phyloP scores from a whole-genome alignment of 1,140 invertebrate genomes.

The Temnothorax curvispinosus region DNA sequence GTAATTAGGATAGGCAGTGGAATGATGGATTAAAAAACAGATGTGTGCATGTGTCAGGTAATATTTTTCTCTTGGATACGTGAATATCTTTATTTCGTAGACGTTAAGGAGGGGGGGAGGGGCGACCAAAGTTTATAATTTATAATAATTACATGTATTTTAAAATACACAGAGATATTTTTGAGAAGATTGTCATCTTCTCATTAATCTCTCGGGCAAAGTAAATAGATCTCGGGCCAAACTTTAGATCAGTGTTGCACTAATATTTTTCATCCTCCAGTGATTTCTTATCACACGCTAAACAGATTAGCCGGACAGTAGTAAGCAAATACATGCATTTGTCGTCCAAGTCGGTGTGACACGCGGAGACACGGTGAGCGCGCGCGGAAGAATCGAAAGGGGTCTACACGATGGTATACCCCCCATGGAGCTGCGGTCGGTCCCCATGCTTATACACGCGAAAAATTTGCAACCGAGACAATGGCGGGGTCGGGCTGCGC shows the following conservation, averaged over 20 bases:
- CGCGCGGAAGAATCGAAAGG: background rate
- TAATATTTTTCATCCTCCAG: background rate
- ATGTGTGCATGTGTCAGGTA: background rate
- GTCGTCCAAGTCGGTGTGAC: slow-evolving; percentile 70
- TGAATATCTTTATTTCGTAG: background rate
- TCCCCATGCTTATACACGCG: slow-evolving; percentile 76
- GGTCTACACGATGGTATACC: slow-evolving; percentile 73
- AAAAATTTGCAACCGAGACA: slow-evolving; percentile 85
- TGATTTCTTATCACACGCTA: background rate
- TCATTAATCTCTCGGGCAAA: background rate
- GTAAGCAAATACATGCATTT: slow-evolving; percentile 76
- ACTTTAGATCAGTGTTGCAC: background rate
- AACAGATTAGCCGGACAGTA: slow-evolving; percentile 66
- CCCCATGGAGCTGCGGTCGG: slow-evolving; percentile 73
- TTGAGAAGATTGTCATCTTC: background rate
- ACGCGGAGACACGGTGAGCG: slow-evolving; percentile 53
- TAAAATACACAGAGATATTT: background rate
- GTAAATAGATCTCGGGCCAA: background rate
- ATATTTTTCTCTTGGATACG: background rate
- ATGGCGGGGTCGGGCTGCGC: slow-evolving; percentile 75
- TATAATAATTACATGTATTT: background rate
- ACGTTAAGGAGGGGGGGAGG: background rate
- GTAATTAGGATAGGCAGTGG: slow-evolving; percentile 24
- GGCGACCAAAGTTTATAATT: background rate
- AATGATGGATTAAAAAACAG: slow-evolving; percentile 18